Evolutionary conservation across 2,888 invertebrate genomes (phyloP).

Genomic region (Marasmarcha lunaedactyla): DNA sequence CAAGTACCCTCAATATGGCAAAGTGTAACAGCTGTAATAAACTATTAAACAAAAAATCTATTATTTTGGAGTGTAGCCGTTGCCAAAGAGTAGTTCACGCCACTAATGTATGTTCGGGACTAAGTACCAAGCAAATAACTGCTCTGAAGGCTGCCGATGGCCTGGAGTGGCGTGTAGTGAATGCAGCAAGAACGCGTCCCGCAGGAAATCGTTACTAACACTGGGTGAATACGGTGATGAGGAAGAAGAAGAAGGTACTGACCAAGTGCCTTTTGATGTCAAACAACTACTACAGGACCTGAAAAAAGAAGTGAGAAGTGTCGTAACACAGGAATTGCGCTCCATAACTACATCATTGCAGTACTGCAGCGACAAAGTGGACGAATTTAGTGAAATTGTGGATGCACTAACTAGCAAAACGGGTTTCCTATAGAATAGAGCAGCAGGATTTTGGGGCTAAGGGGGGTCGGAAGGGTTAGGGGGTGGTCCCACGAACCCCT

Average conservation of each 20-base stretch:
- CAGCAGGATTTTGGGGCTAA: too few species aligned
- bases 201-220: constrained; percentile 6
- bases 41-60: neutral
- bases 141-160: constrained; percentile 10
- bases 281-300: constrained; percentile 4
- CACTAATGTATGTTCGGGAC: constrained; percentile 28
- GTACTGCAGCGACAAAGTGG: neutral
- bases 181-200: constrained; percentile 9
- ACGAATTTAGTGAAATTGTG: constrained; percentile 3
- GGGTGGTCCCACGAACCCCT: too few species aligned
- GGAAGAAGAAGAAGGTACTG: constrained; percentile 3
- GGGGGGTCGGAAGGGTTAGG: too few species aligned
- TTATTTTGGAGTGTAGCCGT: neutral
- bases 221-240: constrained; percentile 8
- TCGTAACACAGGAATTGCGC: neutral
- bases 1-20: constrained; percentile 1
- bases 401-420: constrained; percentile 1
- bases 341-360: neutral
- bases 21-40: constrained; percentile 1
- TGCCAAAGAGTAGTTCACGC: constrained; percentile 2
- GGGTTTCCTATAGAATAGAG: too few species aligned
- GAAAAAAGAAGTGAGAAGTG: neutral
- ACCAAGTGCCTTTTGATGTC: neutral
- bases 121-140: constrained; percentile 12
- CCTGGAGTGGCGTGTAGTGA: constrained; percentile 15